These are phyloP conservation scores for Mesembrinibis cayennensis DNA, from an alignment of 2,113 vertebrate genomes.

Conservation along the genomic window DNA sequence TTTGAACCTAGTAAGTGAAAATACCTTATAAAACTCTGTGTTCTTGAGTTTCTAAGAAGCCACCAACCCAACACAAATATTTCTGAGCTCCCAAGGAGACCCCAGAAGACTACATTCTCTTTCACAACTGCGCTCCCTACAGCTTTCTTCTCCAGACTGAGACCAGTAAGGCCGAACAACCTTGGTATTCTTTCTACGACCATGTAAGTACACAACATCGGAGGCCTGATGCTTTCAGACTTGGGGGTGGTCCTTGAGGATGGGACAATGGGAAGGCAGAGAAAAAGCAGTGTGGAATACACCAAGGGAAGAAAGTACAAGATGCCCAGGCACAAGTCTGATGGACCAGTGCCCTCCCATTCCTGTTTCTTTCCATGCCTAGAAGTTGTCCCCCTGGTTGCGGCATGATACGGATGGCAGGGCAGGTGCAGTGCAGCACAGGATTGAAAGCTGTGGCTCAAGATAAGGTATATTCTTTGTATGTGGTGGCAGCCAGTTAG, in stretches of 20 bases:
- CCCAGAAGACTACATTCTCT: not conserved
- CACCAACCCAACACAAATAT: not conserved
- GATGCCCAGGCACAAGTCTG: not conserved
- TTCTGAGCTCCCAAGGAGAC: not conserved
- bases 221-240: not conserved
- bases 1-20: not conserved
- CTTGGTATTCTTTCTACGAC: not conserved
- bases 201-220: rapidly evolving
- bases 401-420: rapidly evolving
- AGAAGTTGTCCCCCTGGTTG: not conserved
- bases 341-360: not conserved
- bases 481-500: not conserved
- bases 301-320: not conserved
- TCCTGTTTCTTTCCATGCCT: not conserved
- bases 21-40: not conserved
- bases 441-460: not conserved
- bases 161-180: not conserved
- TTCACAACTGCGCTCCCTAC: not conserved
- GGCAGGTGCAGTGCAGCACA: not conserved
- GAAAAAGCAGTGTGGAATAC: not conserved
- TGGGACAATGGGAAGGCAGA: not conserved
- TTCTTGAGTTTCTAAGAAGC: not conserved
- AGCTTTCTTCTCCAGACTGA: not conserved
- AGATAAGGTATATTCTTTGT: not conserved
- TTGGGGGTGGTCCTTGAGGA: not conserved